A percentile compares a stretch with the other conserved stretches of the same genome.
Evolutionary conservation across 2,113 vertebrate genomes (phyloP).

Genomic region (Thermophis baileyi): DNA sequence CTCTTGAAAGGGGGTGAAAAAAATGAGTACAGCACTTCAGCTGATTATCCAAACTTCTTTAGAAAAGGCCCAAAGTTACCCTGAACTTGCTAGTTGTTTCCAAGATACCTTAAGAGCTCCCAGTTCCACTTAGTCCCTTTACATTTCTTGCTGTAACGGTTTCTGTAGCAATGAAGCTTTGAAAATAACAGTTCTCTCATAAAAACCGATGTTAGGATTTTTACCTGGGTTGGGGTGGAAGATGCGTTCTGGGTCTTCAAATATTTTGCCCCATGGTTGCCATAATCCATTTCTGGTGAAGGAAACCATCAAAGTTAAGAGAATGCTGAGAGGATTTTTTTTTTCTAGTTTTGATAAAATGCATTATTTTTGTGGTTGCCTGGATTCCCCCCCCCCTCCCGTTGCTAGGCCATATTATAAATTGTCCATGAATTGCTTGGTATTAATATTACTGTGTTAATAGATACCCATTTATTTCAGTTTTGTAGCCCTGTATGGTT

Average conservation of each 20-base stretch:
- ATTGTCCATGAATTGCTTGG: not conserved
- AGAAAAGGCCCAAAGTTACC: constrained; percentile 16
- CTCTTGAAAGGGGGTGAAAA: not conserved
- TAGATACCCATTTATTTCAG: not conserved
- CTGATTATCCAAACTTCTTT: constrained; percentile 40
- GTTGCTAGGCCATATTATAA: not conserved
- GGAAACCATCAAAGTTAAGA: not conserved
- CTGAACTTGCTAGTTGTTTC: not conserved
- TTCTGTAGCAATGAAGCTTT: not conserved
- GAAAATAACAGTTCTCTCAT: not conserved
- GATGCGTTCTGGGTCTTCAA: not conserved
- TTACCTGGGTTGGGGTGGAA: not conserved
- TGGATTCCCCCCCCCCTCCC: too few relatives aligned
- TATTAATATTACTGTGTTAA: not conserved
- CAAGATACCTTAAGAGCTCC: not conserved
- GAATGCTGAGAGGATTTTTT: not conserved
- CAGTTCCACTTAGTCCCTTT: not conserved
- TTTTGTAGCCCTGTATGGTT: not conserved
- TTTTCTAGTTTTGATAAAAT: not conserved
- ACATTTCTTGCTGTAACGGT: constrained; percentile 4
- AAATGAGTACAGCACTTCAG: constrained; percentile 34
- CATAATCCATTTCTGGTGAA: not conserved
- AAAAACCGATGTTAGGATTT: not conserved
- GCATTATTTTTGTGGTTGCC: not conserved
- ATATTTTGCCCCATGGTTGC: not conserved